phyloP scores from a whole-genome alignment of 2,888 invertebrate species.

The Cenopis cana region DNA sequence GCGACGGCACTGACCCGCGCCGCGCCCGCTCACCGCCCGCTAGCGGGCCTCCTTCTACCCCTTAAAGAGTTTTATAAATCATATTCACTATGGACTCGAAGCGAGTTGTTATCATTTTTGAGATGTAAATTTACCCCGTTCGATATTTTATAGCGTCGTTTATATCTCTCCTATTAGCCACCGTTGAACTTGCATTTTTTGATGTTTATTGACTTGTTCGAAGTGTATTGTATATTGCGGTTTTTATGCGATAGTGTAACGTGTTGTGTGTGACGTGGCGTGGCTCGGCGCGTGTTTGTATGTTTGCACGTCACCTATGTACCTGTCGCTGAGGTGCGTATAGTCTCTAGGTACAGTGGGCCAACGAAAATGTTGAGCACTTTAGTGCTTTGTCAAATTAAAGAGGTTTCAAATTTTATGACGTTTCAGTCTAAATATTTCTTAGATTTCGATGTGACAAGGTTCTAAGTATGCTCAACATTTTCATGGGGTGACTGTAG shows the following conservation, averaged over 20 bases:
- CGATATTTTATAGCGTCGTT: constrained; percentile 78
- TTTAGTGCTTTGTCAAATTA: too few relatives aligned
- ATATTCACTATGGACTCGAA: constrained; percentile 73
- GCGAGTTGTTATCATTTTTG: constrained; percentile 80
- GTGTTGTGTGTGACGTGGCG: constrained; percentile 43
- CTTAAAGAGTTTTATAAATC: constrained; percentile 68
- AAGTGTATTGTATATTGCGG: constrained; percentile 62
- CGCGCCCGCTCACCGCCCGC: constrained; percentile 45
- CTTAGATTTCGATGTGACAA: too few relatives aligned
- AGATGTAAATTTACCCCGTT: constrained; percentile 82
- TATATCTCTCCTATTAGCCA: constrained; percentile 77
- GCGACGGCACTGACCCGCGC: constrained; percentile 48
- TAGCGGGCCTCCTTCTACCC: constrained; percentile 49
- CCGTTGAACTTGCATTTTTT: constrained; percentile 77
- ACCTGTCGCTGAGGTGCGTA: constrained; percentile 27
- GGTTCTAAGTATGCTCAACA: too few relatives aligned
- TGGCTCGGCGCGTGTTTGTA: constrained; percentile 17
- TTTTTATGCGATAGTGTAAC: constrained; percentile 53
- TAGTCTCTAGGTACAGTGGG: too few relatives aligned
- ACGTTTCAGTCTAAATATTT: too few relatives aligned
- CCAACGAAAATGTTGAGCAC: too few relatives aligned
- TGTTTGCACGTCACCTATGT: constrained; percentile 40
- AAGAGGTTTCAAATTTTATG: too few relatives aligned
- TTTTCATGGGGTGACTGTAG: too few relatives aligned
- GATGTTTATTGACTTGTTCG: constrained; percentile 77